Evolutionary conservation across 2,797 vertebrate genomes (phyloP).

Genomic region (Etheostoma perlongum): DNA sequence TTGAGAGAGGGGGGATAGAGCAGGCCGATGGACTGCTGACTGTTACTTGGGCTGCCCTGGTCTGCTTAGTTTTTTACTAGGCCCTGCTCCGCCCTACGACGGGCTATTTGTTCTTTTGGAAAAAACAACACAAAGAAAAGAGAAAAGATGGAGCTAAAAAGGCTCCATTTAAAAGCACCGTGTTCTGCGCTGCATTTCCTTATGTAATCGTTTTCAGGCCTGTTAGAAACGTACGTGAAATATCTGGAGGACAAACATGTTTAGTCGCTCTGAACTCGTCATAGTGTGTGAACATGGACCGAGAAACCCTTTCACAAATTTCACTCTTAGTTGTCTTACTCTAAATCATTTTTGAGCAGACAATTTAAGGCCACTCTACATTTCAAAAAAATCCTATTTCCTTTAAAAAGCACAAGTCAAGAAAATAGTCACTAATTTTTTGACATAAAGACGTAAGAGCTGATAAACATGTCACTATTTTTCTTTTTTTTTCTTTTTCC

Average conservation of each 20-base stretch:
- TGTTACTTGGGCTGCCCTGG: conserved; percentile 50
- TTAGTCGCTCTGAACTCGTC: conserved; percentile 12
- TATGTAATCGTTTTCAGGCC: conserved; percentile 20
- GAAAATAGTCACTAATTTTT: conserved; percentile 13
- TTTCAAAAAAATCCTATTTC: not conserved
- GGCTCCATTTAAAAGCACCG: not conserved
- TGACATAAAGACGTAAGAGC: not conserved
- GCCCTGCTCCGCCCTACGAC: conserved; percentile 32
- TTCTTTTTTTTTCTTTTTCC: not conserved
- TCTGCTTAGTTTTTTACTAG: conserved; percentile 45
- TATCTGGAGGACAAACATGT: conserved; percentile 34
- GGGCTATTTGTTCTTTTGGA: conserved; percentile 5
- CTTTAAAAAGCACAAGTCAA: conserved; percentile 6
- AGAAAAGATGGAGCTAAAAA: conserved; percentile 6
- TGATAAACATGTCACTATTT: not conserved
- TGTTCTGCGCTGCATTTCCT: not conserved
- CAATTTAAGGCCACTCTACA: not conserved
- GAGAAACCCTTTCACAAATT: not conserved
- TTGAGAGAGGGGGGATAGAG: conserved; percentile 12
- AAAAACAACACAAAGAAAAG: conserved; percentile 5
- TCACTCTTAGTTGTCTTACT: not conserved
- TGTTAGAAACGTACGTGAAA: conserved; percentile 14
- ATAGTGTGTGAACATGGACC: no score
- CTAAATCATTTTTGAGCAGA: not conserved
- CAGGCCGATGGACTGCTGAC: conserved; percentile 50